phyloP scores from a whole-genome alignment of 2,113 vertebrate genomes.

The Azemiops feae region DNA sequence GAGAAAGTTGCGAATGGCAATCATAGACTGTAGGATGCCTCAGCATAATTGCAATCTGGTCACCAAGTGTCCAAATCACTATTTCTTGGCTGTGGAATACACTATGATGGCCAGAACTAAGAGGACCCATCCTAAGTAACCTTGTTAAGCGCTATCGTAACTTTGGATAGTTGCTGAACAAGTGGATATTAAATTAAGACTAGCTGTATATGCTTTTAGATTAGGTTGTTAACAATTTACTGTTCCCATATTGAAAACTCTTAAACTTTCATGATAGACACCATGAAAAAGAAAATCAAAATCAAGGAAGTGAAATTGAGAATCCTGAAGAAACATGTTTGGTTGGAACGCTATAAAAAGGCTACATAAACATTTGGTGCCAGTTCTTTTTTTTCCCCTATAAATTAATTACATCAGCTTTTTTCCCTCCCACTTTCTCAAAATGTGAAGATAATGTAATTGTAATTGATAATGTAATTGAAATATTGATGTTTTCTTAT shows the following conservation, averaged over 20 bases:
- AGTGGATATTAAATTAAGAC: neutral
- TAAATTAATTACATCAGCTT: neutral
- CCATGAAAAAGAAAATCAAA: neutral
- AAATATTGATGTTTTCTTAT: neutral
- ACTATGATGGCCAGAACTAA: neutral
- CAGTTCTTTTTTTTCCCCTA: neutral
- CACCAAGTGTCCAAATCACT: neutral
- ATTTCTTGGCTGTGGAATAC: neutral
- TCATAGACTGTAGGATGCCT: neutral
- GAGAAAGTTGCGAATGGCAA: neutral
- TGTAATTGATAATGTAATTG: neutral
- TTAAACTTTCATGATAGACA: neutral
- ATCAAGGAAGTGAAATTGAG: neutral
- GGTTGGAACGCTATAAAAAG: neutral
- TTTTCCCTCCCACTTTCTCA: neutral
- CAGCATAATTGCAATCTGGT: neutral
- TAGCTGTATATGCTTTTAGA: neutral
- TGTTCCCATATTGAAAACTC: neutral
- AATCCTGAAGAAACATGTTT: neutral
- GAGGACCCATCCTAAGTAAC: neutral
- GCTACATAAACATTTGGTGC: neutral
- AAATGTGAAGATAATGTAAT: neutral
- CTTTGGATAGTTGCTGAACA: neutral
- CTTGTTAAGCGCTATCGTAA: neutral
- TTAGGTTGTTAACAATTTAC: neutral